Evolutionary conservation across 2,888 invertebrate species (phyloP), one percentile per base, ranked within the genome.

Genomic region (Pachydiplax longipennis): DNA sequence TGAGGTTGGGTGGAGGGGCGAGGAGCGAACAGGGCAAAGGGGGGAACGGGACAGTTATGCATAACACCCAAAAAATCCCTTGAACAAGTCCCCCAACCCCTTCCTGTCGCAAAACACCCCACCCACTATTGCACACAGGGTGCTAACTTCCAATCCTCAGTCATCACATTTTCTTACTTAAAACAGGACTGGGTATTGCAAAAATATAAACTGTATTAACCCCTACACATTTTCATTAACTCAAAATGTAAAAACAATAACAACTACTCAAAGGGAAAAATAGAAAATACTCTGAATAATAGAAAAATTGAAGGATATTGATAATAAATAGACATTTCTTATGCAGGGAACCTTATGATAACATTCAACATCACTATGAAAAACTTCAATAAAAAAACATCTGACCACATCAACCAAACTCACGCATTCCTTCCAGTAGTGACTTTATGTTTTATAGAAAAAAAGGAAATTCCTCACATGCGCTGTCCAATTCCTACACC

Each of bases 321-420:
- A 87, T 87, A 87, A 87, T 87, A 87, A 87, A 87, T 87, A 87
- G 87, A 87, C 87, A 87, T 87, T 87, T 87, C 58, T 65, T 87
- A 87, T 87, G 87, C 87, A 87, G 87, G 87, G 61, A 87, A 87
- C 87, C 87, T 87, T 87, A 87, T 87, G 87, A 87, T 87, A 87
- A 87, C 87, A 87, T 87, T 87, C 87, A 87, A 87, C 87, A 87
- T 87, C 87, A 87, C 87, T 87, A 87, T 87, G 87, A 87, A 87
- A 87, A 87, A 87, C 87, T 87, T 87, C 87, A 87, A 61, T 61
- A 87, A 87, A 87, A 87, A 87, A 87, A 87, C 87, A 87, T 87
- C 87, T 65, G 58, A 87, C 87, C 87, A 87, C 87, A 87, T 87
- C 87, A 87, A 87, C 87, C 87, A 87, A 87, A 87, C 87, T 87